These are phyloP conservation scores for Canis aureus DNA, from an alignment of 2,113 vertebrate genomes.

Conservation along the genomic window DNA sequence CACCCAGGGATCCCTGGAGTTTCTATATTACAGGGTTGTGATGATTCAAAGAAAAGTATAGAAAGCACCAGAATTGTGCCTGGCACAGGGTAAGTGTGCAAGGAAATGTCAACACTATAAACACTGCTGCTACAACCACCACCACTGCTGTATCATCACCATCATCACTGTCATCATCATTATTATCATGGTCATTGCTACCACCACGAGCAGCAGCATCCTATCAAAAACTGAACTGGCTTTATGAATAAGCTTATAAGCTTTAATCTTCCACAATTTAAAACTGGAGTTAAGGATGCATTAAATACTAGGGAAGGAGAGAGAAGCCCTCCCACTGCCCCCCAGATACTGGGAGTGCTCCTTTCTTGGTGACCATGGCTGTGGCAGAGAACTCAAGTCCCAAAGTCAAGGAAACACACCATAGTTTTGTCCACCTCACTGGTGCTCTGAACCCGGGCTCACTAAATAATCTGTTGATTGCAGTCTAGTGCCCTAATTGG, in stretches of 20 bases:
- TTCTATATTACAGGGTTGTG: background rate
- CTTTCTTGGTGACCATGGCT: background rate
- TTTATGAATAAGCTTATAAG: background rate
- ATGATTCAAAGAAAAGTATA: background rate
- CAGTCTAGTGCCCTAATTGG: background rate
- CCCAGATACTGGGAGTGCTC: rapidly evolving
- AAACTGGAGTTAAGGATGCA: background rate
- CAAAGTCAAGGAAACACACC: background rate
- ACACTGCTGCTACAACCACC: rapidly evolving
- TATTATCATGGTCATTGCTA: background rate
- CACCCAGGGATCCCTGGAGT: no score
- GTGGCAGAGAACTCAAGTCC: background rate
- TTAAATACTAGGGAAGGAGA: background rate
- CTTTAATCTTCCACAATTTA: background rate
- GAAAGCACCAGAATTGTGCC: background rate
- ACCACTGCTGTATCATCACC: background rate
- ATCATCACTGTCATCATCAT: background rate
- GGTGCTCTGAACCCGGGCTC: background rate
- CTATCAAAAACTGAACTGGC: background rate
- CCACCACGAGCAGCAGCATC: rapidly evolving
- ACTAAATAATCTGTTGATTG: background rate
- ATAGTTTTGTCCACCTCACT: background rate
- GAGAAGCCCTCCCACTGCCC: background rate
- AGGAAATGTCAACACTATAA: background rate
- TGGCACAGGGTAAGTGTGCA: background rate